A percentile compares a stretch with the other conserved stretches of the same genome.
phyloP scores from a whole-genome alignment of 2,797 vertebrate species.

The Antrozous pallidus region DNA sequence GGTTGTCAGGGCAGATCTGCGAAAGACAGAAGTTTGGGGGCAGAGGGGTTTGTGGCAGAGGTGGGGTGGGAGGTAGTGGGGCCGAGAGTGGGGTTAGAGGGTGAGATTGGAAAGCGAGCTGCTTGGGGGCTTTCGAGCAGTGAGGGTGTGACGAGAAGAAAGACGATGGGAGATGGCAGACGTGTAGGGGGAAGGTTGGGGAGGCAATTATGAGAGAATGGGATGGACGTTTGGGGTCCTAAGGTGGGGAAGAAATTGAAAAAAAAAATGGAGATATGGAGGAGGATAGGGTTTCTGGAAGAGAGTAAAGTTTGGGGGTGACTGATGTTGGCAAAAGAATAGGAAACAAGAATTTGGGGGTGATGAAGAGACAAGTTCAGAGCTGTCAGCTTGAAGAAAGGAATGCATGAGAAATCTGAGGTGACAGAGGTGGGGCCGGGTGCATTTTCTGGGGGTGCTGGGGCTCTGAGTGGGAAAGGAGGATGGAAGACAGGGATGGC shows the following conservation, averaged over 20 bases:
- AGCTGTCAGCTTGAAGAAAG: neutral
- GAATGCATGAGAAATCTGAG: neutral
- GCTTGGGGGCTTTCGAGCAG: neutral
- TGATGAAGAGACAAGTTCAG: neutral
- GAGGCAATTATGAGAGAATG: neutral
- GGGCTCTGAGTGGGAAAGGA: neutral
- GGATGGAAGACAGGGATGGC: neutral
- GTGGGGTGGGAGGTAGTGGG: conserved; percentile 2
- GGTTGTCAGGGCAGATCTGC: neutral
- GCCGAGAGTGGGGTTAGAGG: neutral
- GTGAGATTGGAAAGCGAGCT: neutral
- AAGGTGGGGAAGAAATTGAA: neutral
- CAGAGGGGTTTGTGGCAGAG: neutral
- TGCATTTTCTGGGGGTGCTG: neutral
- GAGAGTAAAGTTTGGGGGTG: neutral
- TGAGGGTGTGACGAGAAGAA: neutral
- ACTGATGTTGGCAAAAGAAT: neutral
- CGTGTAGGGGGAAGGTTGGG: neutral
- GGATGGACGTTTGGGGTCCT: conserved; percentile 17
- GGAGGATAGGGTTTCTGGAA: neutral
- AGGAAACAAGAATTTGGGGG: neutral
- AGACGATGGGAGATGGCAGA: neutral
- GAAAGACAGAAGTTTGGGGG: conserved; percentile 47
- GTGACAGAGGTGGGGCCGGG: neutral
- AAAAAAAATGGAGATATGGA: neutral